These are phyloP conservation scores for Spodoptera litura DNA, from an alignment of 1,140 invertebrate genomes.

Conservation along the genomic window DNA sequence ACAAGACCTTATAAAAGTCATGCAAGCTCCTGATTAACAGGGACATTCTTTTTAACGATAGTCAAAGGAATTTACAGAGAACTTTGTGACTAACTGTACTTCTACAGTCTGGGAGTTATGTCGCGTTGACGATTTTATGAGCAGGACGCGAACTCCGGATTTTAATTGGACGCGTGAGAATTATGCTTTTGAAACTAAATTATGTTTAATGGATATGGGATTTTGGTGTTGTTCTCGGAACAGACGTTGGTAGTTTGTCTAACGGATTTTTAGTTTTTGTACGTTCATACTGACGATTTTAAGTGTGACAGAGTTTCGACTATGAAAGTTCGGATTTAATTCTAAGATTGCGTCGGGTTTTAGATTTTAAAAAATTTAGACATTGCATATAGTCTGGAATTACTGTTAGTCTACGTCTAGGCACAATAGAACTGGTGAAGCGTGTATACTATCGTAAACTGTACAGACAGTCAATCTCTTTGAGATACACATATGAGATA, in stretches of 20 bases:
- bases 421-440: too few relatives aligned
- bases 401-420: too few relatives aligned
- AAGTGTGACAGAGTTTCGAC: too few relatives aligned
- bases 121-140: constrained; percentile 24
- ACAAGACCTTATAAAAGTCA: constrained; percentile 61
- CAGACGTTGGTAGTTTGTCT: not conserved
- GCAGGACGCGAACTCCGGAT: constrained; percentile 14
- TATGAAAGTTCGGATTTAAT: not conserved
- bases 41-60: constrained; percentile 62
- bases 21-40: constrained; percentile 62
- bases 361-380: too few relatives aligned
- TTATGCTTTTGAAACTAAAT: constrained; percentile 22
- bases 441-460: too few relatives aligned
- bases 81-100: constrained; percentile 21
- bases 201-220: constrained; percentile 27
- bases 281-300: not conserved
- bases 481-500: too few relatives aligned
- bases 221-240: constrained; percentile 3
- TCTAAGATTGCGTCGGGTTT: not conserved
- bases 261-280: not conserved
- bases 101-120: constrained; percentile 1
- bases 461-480: too few relatives aligned
- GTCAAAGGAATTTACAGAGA: constrained; percentile 49
- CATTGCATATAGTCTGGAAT: too few relatives aligned
- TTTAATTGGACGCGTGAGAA: constrained; percentile 45